Evolutionary conservation across 2,888 invertebrate species (phyloP).

Genomic region (Chrysolina americana): DNA sequence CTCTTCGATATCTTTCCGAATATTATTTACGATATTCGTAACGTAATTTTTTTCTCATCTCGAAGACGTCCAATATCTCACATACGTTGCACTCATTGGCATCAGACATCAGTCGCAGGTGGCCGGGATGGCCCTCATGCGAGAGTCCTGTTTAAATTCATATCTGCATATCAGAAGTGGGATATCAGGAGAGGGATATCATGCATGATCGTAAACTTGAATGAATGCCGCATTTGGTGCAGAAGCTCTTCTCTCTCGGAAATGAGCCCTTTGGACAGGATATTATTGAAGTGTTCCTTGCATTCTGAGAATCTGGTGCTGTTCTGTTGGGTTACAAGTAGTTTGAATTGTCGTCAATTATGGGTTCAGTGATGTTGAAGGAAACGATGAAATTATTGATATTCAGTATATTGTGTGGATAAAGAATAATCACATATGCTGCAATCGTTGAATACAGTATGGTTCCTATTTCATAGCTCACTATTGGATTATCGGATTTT

Average conservation of each 20-base stretch:
- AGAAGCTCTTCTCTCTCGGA: constrained; percentile 44
- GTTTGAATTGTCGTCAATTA: constrained; percentile 10
- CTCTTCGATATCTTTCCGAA: constrained; percentile 26
- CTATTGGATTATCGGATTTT: too few species aligned
- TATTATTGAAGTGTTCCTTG: constrained; percentile 47
- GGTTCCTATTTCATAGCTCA: background rate
- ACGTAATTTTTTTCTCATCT: constrained; percentile 49
- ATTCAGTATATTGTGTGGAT: background rate
- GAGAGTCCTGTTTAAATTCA: constrained; percentile 62
- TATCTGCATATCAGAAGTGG: constrained; percentile 60
- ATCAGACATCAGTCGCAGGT: constrained; percentile 62
- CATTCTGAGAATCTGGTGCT: constrained; percentile 33
- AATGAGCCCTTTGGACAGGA: constrained; percentile 49
- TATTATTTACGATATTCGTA: constrained; percentile 41
- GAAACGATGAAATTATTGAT: background rate
- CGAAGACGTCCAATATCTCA: constrained; percentile 56
- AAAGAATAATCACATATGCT: background rate
- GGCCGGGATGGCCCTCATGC: constrained; percentile 58
- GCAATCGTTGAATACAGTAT: too few species aligned
- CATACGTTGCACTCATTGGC: constrained; percentile 58
- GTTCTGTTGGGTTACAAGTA: background rate
- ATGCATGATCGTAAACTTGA: constrained; percentile 53
- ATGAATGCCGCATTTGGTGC: constrained; percentile 55
- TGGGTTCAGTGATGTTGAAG: background rate
- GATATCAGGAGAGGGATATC: constrained; percentile 33